phyloP scores from a whole-genome alignment of 2,797 vertebrate genomes.

The Dermochelys coriacea region DNA sequence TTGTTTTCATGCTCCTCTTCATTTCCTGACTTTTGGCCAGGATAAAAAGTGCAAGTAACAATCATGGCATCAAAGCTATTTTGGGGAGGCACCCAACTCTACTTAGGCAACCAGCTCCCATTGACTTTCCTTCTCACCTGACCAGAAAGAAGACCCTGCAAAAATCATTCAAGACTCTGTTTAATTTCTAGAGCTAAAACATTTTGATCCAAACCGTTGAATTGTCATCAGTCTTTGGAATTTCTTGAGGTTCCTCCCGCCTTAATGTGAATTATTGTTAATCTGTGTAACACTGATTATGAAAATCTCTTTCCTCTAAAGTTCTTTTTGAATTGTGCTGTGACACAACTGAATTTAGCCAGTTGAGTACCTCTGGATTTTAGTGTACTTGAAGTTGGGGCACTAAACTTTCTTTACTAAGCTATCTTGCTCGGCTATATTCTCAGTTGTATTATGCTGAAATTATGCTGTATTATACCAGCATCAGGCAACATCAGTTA shows the following conservation, averaged over 20 bases:
- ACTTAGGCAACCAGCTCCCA: background rate
- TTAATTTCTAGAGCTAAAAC: background rate
- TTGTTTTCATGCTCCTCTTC: background rate
- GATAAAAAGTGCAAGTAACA: background rate
- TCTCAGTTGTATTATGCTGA: background rate
- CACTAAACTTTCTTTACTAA: background rate
- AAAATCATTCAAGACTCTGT: background rate
- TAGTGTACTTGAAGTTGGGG: background rate
- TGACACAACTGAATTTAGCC: background rate
- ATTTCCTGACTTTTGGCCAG: background rate
- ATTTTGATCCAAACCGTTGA: background rate
- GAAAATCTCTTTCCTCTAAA: background rate
- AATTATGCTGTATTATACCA: background rate
- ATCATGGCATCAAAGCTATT: background rate
- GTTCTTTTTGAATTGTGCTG: background rate
- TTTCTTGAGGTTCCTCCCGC: background rate
- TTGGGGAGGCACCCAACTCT: background rate
- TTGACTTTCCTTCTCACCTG: background rate
- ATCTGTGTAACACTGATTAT: background rate
- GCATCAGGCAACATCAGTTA: background rate
- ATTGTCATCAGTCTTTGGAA: background rate
- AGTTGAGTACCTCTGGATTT: background rate
- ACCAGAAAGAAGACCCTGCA: background rate
- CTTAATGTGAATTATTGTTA: background rate
- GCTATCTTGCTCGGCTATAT: background rate